Conservation (phyloP, 2,113 vertebrate species). For the Trematomus loennbergii region DNA sequence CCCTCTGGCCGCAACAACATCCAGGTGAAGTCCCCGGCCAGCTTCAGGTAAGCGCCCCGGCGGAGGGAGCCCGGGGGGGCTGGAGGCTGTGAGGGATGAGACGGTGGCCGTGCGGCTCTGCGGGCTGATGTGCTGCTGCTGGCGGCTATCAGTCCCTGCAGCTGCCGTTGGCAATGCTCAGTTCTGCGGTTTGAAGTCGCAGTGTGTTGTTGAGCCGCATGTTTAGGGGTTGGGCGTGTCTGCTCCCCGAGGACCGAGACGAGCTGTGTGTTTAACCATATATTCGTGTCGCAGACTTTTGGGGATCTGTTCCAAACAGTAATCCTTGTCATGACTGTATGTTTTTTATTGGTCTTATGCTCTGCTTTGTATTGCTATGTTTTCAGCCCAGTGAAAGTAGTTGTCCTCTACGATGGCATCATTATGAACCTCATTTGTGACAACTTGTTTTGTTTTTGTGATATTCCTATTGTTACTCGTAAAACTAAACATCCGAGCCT, state of each 20-base stretch:
- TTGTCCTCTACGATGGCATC: neutral
- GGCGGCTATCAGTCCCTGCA: conserved; percentile 17
- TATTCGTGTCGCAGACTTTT: conserved; percentile 25
- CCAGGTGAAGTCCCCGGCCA: conserved; percentile 86
- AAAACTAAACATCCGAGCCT: too few species aligned
- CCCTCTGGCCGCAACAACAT: conserved; percentile 75
- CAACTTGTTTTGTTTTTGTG: neutral
- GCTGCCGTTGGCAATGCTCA: conserved; percentile 10
- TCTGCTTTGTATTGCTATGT: too few species aligned
- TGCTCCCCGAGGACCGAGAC: conserved; percentile 23
- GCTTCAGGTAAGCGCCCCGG: conserved; percentile 87
- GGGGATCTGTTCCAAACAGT: neutral
- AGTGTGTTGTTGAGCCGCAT: conserved; percentile 23
- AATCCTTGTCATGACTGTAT: neutral
- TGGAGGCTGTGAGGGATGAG: neutral
- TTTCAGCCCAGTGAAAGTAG: neutral
- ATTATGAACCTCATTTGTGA: neutral
- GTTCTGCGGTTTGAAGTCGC: conserved; percentile 9
- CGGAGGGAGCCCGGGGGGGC: neutral
- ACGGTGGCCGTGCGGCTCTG: too few species aligned
- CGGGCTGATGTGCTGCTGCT: conserved; percentile 26
- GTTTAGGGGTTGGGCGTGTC: conserved; percentile 69
- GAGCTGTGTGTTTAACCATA: neutral
- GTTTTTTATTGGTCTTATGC: neutral
- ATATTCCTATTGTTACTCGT: neutral